phyloP scores from a whole-genome alignment of 2,797 vertebrate genomes.

The Erethizon dorsatum region DNA sequence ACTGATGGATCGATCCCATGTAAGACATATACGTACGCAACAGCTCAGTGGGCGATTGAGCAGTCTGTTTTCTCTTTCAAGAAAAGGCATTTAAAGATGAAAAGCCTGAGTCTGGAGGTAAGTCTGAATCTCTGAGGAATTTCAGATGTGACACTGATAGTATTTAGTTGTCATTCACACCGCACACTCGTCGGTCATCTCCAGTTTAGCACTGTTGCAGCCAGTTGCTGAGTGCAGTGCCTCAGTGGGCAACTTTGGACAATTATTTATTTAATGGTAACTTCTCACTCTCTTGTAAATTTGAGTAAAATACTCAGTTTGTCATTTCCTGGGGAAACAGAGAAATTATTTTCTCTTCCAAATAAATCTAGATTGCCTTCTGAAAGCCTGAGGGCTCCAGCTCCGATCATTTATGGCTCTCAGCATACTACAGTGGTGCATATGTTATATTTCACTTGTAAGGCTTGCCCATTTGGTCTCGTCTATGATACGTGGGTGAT shows the following conservation, averaged over 20 bases:
- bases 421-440: not conserved
- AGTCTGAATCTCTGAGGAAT: not conserved
- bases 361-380: not conserved
- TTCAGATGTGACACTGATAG: not conserved
- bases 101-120: not conserved
- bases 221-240: not conserved
- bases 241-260: not conserved
- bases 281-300: not conserved
- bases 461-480: not conserved
- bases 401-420: not conserved
- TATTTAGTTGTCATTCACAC: not conserved
- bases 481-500: not conserved
- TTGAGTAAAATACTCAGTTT: not conserved
- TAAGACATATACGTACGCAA: not conserved
- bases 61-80: not conserved
- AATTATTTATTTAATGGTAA: not conserved
- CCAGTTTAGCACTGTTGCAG: not conserved
- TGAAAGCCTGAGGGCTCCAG: not conserved
- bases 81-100: not conserved
- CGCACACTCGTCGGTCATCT: not conserved
- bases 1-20: not conserved
- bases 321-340: not conserved
- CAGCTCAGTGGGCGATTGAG: not conserved
- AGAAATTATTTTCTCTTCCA: constrained; percentile 23
- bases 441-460: not conserved